Conservation (phyloP, 2,888 invertebrate species). For the Pseudococcus longispinus region DNA sequence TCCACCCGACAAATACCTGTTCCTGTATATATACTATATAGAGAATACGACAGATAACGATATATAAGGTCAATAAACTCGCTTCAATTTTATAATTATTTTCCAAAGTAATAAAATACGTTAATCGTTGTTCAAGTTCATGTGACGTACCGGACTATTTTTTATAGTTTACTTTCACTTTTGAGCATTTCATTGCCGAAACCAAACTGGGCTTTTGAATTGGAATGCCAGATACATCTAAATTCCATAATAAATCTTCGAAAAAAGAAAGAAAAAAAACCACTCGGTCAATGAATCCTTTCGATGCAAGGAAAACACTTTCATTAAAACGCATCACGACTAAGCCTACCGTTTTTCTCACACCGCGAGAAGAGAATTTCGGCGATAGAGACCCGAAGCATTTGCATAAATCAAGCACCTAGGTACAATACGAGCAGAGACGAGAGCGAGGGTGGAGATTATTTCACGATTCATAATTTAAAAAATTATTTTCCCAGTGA, state of each 20-base stretch:
- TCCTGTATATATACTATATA: conserved; percentile 32
- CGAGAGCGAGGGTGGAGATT: conserved; percentile 15
- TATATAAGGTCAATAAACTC: conserved; percentile 45
- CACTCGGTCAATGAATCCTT: neutral
- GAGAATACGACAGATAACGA: conserved; percentile 43
- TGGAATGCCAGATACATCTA: neutral
- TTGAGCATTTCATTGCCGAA: neutral
- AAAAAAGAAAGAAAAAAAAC: neutral
- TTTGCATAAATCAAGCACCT: conserved; percentile 32
- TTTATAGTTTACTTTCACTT: conserved; percentile 40
- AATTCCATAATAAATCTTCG: neutral
- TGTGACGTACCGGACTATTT: conserved; percentile 3
- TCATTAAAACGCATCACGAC: conserved; percentile 15
- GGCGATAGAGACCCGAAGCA: neutral
- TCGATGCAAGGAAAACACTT: neutral
- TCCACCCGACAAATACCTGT: conserved; percentile 55
- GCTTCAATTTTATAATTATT: conserved; percentile 35
- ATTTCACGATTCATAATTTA: conserved; percentile 22
- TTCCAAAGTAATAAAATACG: conserved; percentile 10
- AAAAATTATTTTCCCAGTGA: conserved; percentile 22
- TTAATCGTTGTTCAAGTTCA: conserved; percentile 26
- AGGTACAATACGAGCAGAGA: neutral
- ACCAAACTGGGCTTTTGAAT: neutral
- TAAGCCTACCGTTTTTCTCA: neutral
- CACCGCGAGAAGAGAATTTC: neutral